Evolutionary conservation across 2,113 vertebrate genomes (phyloP).

Genomic region (Astur gentilis): DNA sequence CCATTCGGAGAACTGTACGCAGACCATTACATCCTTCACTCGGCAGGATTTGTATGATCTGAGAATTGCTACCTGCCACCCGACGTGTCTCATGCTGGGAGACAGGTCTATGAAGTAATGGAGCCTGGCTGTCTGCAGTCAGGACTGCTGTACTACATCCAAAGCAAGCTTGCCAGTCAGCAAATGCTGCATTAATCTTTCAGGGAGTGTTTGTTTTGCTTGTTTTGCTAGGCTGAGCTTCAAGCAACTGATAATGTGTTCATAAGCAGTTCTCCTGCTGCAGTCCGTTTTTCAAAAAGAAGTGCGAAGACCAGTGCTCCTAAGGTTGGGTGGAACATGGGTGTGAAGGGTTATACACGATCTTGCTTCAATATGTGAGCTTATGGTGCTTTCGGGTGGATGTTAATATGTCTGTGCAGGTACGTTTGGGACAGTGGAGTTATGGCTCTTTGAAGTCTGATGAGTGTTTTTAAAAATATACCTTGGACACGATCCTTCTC

Average conservation of each 20-base stretch:
- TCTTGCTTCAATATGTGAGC: not conserved
- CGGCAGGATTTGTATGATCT: conserved; percentile 74
- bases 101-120: conserved; percentile 78
- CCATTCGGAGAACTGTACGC: conserved; percentile 68
- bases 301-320: conserved; percentile 68
- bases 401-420: not conserved
- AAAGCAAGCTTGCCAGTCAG: conserved; percentile 16
- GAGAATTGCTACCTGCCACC: conserved; percentile 81
- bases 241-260: conserved; percentile 75
- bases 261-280: conserved; percentile 51
- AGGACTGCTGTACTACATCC: not conserved
- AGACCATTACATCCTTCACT: conserved; percentile 68
- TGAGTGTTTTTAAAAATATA: not conserved
- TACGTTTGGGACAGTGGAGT: not conserved
- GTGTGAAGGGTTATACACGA: conserved; percentile 10
- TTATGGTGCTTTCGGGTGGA: not conserved
- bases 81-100: conserved; percentile 63
- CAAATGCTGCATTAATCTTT: conserved; percentile 33
- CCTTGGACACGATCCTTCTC: not conserved
- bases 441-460: not conserved
- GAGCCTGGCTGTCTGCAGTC: conserved; percentile 15
- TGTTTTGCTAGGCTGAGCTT: conserved; percentile 75
- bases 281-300: conserved; percentile 77
- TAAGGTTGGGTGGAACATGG: conserved; percentile 75
- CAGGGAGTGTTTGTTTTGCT: conserved; percentile 19